Evolutionary conservation across 1,140 invertebrate species (phyloP).

Genomic region (Drosophila navojoa): DNA sequence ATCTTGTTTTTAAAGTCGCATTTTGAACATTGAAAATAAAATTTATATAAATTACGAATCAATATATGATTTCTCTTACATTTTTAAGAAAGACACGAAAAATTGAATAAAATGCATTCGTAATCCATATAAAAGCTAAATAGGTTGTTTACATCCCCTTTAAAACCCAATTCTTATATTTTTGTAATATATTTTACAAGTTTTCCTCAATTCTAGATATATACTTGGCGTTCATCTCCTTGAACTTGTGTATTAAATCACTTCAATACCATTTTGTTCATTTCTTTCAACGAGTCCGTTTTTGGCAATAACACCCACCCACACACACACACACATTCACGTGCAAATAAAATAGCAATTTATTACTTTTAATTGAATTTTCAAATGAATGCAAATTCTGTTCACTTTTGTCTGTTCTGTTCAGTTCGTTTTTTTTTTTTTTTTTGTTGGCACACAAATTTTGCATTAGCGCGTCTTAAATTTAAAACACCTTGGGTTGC

Average conservation of each 20-base stretch:
- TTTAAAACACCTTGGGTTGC: constrained; percentile 29
- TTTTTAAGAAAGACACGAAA: too few species aligned
- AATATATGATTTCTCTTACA: too few species aligned
- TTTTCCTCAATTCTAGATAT: not conserved
- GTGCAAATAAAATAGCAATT: constrained; percentile 43
- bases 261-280: not conserved
- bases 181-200: too few species aligned
- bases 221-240: constrained; percentile 16
- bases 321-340: constrained; percentile 3
- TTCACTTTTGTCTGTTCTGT: constrained; percentile 10
- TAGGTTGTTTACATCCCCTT: too few species aligned
- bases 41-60: too few species aligned
- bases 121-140: too few species aligned
- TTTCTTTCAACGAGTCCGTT: constrained; percentile 5
- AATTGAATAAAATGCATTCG: too few species aligned
- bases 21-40: too few species aligned
- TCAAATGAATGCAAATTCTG: constrained; percentile 29
- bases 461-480: constrained; percentile 30
- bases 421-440: constrained; percentile 22
- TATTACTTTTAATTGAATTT: constrained; percentile 75
- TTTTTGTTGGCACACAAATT: constrained; percentile 48
- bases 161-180: too few species aligned
- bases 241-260: constrained; percentile 50
- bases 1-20: too few species aligned
- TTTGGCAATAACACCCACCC: not conserved